Conservation (phyloP, 2,797 vertebrate genomes). For the Pseudochromis fuscus region DNA sequence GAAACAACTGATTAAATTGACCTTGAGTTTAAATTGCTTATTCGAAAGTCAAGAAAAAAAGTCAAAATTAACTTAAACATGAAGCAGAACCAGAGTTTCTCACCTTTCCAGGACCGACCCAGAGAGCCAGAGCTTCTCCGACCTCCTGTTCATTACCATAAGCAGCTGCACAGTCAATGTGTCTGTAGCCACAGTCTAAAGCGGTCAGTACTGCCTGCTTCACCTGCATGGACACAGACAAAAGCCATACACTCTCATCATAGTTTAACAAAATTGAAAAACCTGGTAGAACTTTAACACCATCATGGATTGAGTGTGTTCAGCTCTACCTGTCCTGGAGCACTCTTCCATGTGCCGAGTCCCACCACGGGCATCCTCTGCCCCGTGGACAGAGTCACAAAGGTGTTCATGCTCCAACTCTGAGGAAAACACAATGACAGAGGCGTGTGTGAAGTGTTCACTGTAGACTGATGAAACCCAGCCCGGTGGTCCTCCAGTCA, state of each 20-base stretch:
- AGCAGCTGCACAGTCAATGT: conserved; percentile 84
- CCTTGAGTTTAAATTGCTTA: not conserved
- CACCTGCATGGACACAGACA: conserved; percentile 68
- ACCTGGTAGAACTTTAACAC: not conserved
- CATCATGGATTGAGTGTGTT: not conserved
- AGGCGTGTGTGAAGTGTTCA: conserved; percentile 13
- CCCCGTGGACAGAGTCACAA: conserved; percentile 72
- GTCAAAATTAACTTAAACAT: not conserved
- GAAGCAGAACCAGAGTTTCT: conserved; percentile 11
- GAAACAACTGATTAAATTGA: not conserved
- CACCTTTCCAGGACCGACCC: conserved; percentile 81
- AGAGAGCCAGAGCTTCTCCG: conserved; percentile 79
- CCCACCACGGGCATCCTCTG: conserved; percentile 82
- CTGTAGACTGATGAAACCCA: no score
- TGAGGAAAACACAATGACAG: conserved; percentile 22
- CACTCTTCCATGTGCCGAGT: conserved; percentile 86
- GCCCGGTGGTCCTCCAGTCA: conserved; percentile 50
- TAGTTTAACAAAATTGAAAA: not conserved
- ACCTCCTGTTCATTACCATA: conserved; percentile 86
- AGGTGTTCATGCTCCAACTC: conserved; percentile 71
- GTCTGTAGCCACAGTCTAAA: conserved; percentile 84
- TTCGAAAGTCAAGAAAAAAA: not conserved
- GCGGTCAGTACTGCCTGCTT: conserved; percentile 82
- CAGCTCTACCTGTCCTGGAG: conserved; percentile 77
- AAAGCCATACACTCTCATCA: not conserved